Evolutionary conservation across 2,797 vertebrate genomes (phyloP).

Genomic region (Cheirogaleus major): DNA sequence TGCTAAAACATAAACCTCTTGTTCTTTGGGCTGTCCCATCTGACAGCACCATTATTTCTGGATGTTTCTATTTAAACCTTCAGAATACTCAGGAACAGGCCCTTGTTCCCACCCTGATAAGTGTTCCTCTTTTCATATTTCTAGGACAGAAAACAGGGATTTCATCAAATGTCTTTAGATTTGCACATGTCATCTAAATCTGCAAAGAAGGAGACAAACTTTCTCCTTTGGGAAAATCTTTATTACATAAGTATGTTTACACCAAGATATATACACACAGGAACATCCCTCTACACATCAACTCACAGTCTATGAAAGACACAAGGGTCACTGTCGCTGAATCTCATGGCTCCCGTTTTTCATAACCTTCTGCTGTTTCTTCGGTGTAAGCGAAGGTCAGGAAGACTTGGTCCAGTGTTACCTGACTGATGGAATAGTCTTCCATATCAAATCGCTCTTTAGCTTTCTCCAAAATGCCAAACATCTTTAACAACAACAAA

Average conservation of each 20-base stretch:
- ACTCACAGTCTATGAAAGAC: background rate
- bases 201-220: constrained; percentile 17
- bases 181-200: background rate
- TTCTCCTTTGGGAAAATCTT: constrained; percentile 1
- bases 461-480: constrained; percentile 62
- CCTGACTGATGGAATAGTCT: constrained; percentile 68
- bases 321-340: background rate
- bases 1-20: background rate
- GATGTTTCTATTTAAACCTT: constrained; percentile 27
- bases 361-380: background rate
- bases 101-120: background rate
- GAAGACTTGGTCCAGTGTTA: constrained; percentile 67
- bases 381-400: constrained; percentile 15
- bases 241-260: constrained; percentile 55
- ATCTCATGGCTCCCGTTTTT: background rate
- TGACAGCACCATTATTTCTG: background rate
- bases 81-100: background rate
- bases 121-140: background rate
- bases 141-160: background rate
- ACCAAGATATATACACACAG: background rate
- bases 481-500: constrained; percentile 54
- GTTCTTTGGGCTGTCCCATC: background rate
- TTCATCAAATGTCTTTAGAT: constrained; percentile 10
- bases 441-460: constrained; percentile 59
- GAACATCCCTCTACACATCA: background rate